A percentile compares a stretch with the other conserved stretches of the same genome.
Conservation (phyloP, 2,888 invertebrate genomes). For the Steromphala cineraria region DNA sequence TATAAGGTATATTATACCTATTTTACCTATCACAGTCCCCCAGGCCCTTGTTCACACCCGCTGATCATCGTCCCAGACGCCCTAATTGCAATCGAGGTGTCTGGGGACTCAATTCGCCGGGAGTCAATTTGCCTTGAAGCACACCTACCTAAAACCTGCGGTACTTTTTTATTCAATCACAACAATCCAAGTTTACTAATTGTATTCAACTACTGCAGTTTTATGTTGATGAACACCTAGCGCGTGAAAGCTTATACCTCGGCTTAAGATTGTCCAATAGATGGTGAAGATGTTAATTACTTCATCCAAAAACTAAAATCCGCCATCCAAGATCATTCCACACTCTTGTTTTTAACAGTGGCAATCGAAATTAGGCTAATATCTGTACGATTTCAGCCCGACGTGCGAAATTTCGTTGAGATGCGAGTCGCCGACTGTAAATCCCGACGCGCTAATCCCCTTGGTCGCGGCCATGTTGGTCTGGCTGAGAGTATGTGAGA, state of each 20-base stretch:
- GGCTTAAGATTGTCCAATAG: conserved; percentile 8
- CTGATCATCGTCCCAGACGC: background rate
- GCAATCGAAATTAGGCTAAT: conserved; percentile 12
- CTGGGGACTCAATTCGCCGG: background rate
- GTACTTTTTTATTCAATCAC: background rate
- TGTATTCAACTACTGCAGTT: background rate
- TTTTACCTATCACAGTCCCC: background rate
- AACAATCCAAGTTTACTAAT: background rate
- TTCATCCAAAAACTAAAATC: background rate
- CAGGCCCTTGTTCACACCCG: background rate
- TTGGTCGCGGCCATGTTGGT: conserved; percentile 15
- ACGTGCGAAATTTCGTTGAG: conserved; percentile 11
- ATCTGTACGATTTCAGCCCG: conserved; percentile 9
- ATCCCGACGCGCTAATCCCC: conserved; percentile 15
- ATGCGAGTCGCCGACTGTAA: background rate
- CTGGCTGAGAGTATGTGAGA: background rate
- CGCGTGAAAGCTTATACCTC: background rate
- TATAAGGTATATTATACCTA: background rate
- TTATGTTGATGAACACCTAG: background rate
- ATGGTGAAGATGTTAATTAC: conserved; percentile 6
- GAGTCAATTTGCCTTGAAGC: background rate
- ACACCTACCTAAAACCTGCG: background rate
- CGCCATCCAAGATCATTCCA: background rate
- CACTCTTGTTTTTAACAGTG: background rate
- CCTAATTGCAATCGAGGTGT: conserved; percentile 1